Percentiles rank a stretch among this genome's conserved stretches.
Conservation (phyloP, 2,888 invertebrate species). For the Abscondita cerata region DNA sequence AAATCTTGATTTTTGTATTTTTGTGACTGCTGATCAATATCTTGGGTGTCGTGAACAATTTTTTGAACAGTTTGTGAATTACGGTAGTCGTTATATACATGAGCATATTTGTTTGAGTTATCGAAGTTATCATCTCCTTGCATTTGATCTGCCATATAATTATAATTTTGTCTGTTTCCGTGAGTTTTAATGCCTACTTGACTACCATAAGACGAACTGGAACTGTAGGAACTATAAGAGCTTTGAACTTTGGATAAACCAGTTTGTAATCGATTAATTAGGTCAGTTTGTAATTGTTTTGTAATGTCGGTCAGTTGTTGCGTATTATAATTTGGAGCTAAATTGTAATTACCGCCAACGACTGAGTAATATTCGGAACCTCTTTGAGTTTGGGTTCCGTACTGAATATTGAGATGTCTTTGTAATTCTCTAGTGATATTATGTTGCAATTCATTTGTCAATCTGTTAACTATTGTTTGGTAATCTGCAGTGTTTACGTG, state of each 20-base stretch:
- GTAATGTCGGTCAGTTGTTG: constrained; percentile 48
- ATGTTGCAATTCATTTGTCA: constrained; percentile 38
- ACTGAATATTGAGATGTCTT: constrained; percentile 40
- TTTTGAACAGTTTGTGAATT: background rate
- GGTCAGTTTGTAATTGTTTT: constrained; percentile 50
- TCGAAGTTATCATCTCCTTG: constrained; percentile 33
- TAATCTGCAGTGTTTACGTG: background rate
- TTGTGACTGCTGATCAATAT: constrained; percentile 21
- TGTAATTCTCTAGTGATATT: constrained; percentile 46
- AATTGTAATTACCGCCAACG: constrained; percentile 37
- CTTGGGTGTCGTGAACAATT: background rate
- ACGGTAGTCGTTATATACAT: background rate
- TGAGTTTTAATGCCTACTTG: constrained; percentile 8
- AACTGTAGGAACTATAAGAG: constrained; percentile 44
- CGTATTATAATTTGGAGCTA: constrained; percentile 41
- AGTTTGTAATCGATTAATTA: constrained; percentile 52
- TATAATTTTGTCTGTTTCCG: background rate
- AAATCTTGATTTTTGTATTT: constrained; percentile 27
- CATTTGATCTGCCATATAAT: constrained; percentile 21
- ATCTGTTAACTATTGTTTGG: constrained; percentile 42
- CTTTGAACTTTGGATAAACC: constrained; percentile 47
- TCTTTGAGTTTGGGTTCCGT: constrained; percentile 39
- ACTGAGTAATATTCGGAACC: constrained; percentile 42
- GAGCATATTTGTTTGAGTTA: background rate
- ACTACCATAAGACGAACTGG: constrained; percentile 16